Evolutionary conservation across 2,797 vertebrate genomes (phyloP), one percentile per base, ranked within the genome.

Genomic region (Passerculus sandwichensis): DNA sequence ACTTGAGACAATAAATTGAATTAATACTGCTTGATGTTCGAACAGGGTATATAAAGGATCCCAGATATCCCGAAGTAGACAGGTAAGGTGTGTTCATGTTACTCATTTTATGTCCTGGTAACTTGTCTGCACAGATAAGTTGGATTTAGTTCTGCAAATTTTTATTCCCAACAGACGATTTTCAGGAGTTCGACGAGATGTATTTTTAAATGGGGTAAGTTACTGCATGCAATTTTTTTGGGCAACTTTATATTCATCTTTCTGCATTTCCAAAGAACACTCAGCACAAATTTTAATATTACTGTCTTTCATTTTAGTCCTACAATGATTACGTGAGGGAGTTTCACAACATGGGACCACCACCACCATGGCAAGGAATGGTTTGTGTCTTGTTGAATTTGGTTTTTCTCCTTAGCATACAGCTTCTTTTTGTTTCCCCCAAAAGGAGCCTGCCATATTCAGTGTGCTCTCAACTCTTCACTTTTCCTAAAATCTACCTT

Each of bases 321-420:
- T 99, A 99, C 96, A 99, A 99, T 85, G 99, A 99, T 98, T 99
- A 99, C 97, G 99, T 99, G 98, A 98, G 99, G 93, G 99, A 99
- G 92, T 99, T 99, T 93, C 99, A 99, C 97, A 99, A 97, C 96
- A 99, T 99, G 86, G 99, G 99, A 45, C 99, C 99, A 89, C 99
- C 99, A 2, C 98, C 99, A 77, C 99, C 99, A 8, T 99, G 99
- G 99, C 99, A 99, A 97, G 98, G 99, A 97, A 98, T 99, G 99
- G 99, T 99, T 98, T 91, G 98, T 98, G 98, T 97, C 96, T 75
- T 93, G 36, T 94, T 94, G 70, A 82, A 70, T 91, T 96, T 1
- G 6, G 0, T 86, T 96, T 93, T 81, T 66, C 40, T 75, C 36
- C 59, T 17, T 83, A 72, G 53, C 86, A 42, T 51, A 42, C 6